Evolutionary conservation across 2,113 vertebrate genomes (phyloP).

Genomic region (Gorsachius goisagi): DNA sequence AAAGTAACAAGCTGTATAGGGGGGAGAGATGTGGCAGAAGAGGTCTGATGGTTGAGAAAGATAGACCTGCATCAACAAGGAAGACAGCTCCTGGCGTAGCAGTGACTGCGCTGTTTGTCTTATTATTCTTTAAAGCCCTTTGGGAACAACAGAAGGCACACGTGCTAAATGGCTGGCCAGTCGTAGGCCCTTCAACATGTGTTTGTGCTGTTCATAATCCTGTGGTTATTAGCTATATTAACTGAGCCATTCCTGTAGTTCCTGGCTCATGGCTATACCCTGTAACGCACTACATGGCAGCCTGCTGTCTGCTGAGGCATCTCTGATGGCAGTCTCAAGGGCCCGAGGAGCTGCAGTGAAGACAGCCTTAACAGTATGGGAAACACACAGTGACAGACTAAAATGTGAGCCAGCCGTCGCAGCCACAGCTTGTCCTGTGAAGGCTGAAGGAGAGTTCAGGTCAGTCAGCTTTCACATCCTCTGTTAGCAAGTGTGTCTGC

Average conservation of each 20-base stretch:
- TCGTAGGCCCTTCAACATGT: not conserved
- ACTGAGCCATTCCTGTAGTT: not conserved
- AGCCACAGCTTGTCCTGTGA: not conserved
- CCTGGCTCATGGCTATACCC: not conserved
- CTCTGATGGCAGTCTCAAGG: not conserved
- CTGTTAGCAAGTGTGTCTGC: not conserved
- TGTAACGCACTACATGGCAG: not conserved
- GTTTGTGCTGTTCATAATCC: not conserved
- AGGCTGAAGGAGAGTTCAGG: not conserved
- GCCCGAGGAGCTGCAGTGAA: not conserved
- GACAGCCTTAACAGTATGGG: not conserved
- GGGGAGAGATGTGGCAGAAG: not conserved
- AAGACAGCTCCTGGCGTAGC: not conserved
- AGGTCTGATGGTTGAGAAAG: not conserved
- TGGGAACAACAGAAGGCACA: not conserved
- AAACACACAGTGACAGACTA: not conserved
- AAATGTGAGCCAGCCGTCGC: not conserved
- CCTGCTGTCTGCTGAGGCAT: not conserved
- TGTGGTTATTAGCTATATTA: not conserved
- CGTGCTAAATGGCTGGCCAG: not conserved
- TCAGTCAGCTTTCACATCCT: not conserved
- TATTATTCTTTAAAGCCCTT: not conserved
- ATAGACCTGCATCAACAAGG: not conserved
- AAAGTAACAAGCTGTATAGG: not conserved
- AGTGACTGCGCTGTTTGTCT: not conserved